Conservation (phyloP, 2,113 vertebrate genomes). For the Bothrops jararaca region DNA sequence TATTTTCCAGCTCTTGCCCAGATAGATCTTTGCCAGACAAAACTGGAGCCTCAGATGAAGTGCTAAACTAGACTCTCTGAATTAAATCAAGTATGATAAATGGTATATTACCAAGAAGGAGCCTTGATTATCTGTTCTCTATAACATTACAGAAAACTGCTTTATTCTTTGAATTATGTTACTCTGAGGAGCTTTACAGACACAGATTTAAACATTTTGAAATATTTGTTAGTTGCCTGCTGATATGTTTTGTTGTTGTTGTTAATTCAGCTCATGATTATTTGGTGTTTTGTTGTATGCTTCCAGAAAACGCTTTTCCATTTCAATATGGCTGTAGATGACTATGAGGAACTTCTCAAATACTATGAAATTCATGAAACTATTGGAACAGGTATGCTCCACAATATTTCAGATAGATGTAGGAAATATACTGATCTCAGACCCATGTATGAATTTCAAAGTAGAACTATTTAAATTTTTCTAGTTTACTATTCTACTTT, state of each 20-base stretch:
- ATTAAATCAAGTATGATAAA: neutral
- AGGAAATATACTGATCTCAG: neutral
- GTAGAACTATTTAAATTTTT: neutral
- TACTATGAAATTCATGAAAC: conserved; percentile 75
- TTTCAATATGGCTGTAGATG: conserved; percentile 51
- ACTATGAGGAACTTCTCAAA: conserved; percentile 71
- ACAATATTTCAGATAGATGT: rapidly evolving
- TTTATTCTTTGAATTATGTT: neutral
- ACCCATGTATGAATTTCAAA: neutral
- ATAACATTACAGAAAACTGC: neutral
- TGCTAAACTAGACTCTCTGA: neutral
- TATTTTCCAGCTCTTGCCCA: neutral
- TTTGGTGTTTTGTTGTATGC: neutral
- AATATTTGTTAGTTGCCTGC: neutral
- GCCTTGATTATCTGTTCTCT: neutral
- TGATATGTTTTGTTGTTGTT: neutral
- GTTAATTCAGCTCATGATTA: rapidly evolving
- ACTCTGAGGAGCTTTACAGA: neutral
- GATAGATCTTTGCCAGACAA: neutral
- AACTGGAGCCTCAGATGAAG: neutral
- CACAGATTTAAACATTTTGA: neutral
- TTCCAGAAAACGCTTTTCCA: rapidly evolving
- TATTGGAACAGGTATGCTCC: conserved; percentile 70
- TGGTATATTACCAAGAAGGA: neutral
- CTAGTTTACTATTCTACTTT: neutral